These are phyloP conservation scores for Sphaerodactylus townsendi DNA, from an alignment of 2,113 vertebrate genomes.

Conservation along the genomic window DNA sequence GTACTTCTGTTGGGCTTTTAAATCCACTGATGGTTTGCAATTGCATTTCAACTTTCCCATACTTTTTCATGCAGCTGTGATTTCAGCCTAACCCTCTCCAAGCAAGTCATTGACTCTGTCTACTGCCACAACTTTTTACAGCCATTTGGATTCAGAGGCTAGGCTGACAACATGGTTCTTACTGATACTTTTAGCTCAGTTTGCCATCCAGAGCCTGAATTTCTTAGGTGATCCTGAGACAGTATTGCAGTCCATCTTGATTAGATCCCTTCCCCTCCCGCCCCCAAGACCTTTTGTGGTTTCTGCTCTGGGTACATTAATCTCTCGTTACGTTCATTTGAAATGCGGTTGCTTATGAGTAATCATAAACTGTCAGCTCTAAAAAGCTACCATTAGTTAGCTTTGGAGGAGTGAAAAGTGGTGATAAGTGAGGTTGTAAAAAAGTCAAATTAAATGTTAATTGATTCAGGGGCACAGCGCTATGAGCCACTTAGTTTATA, in stretches of 20 bases:
- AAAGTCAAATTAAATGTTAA: slow-evolving; percentile 81
- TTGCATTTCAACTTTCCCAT: too few relatives aligned
- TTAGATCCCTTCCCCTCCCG: slow-evolving; percentile 8
- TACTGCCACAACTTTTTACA: not conserved
- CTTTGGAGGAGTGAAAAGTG: slow-evolving; percentile 67
- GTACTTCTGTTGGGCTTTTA: too few relatives aligned
- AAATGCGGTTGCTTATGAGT: slow-evolving; percentile 62
- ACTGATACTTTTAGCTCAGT: slow-evolving; percentile 28
- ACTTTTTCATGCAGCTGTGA: too few relatives aligned
- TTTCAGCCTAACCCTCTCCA: too few relatives aligned
- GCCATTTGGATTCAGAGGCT: not conserved
- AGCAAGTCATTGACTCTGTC: not conserved
- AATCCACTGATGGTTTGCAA: too few relatives aligned
- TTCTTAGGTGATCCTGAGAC: slow-evolving; percentile 19
- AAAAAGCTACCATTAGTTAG: slow-evolving; percentile 71
- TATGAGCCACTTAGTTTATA: slow-evolving; percentile 60
- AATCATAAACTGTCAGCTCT: slow-evolving; percentile 69
- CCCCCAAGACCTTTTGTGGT: slow-evolving; percentile 19
- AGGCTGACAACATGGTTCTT: not conserved
- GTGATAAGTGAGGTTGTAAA: slow-evolving; percentile 75
- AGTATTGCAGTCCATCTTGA: slow-evolving; percentile 18
- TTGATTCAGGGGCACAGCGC: slow-evolving; percentile 73
- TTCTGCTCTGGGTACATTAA: slow-evolving; percentile 50
- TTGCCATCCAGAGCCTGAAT: slow-evolving; percentile 38
- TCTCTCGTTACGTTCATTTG: slow-evolving; percentile 59